Evolutionary conservation across 2,113 vertebrate species (phyloP).

Genomic region (Podarcis cretensis): DNA sequence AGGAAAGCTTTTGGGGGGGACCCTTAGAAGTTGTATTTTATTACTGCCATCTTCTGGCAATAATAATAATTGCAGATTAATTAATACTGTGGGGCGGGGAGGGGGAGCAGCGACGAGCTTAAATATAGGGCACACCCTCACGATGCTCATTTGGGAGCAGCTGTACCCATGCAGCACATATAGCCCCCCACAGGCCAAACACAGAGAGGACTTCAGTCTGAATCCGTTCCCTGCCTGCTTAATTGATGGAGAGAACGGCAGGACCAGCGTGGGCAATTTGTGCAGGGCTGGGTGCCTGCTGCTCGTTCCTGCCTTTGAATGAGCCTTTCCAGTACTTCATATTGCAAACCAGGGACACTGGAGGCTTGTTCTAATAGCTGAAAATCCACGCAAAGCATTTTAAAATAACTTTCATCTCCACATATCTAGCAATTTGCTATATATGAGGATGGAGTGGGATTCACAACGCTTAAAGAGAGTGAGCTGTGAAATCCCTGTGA

Average conservation of each 20-base stretch:
- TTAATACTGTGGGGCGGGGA: neutral
- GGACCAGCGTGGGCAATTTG: neutral
- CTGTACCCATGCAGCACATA: neutral
- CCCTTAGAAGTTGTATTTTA: constrained; percentile 31
- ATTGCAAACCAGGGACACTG: neutral
- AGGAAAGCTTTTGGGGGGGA: neutral
- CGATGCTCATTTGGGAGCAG: neutral
- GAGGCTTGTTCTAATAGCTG: neutral
- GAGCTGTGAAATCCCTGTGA: constrained; percentile 6
- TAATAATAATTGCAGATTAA: constrained; percentile 24
- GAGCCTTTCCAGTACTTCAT: neutral
- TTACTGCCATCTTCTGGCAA: constrained; percentile 70
- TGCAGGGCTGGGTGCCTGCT: neutral
- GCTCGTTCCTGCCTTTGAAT: neutral
- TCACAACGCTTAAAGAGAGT: neutral
- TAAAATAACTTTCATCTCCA: neutral
- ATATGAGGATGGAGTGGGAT: neutral
- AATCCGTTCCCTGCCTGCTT: neutral
- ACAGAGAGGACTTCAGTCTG: neutral
- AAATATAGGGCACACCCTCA: neutral
- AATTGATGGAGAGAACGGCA: neutral
- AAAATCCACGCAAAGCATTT: neutral
- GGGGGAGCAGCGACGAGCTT: neutral
- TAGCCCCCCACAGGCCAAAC: neutral
- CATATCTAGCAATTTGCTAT: no score